Evolutionary conservation across 2,113 vertebrate genomes (phyloP).

Genomic region (Sinosuthora webbiana): DNA sequence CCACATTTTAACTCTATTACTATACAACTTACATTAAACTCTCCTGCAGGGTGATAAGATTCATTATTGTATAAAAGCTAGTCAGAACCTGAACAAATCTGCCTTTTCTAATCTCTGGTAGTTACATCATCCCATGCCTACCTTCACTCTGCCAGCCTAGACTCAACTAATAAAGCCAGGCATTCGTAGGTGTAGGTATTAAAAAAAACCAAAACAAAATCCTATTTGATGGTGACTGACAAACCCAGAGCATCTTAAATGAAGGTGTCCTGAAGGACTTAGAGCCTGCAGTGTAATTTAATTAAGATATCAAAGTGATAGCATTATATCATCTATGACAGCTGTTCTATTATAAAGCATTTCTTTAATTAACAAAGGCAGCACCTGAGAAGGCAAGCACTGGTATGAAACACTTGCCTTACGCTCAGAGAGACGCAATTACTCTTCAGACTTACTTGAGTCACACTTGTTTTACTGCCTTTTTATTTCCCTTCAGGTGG

Average conservation of each 20-base stretch:
- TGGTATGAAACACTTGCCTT: not conserved
- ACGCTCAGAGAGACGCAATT: not conserved
- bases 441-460: not conserved
- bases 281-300: slow-evolving; percentile 69
- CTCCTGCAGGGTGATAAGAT: not conserved
- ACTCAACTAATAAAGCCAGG: slow-evolving; percentile 20
- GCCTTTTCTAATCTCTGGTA: not conserved
- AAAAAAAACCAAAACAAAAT: not conserved
- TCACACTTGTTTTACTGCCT: not conserved
- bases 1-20: not conserved
- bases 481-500: not conserved
- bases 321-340: slow-evolving; percentile 64
- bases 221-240: slow-evolving; percentile 49
- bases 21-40: not conserved
- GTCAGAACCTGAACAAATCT: not conserved
- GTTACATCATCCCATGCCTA: slow-evolving; percentile 1
- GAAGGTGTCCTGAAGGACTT: slow-evolving; percentile 73
- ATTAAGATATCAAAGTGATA: slow-evolving; percentile 75
- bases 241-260: slow-evolving; percentile 56
- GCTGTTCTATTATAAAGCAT: slow-evolving; percentile 65
- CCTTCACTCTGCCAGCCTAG: not conserved
- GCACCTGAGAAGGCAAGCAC: not conserved
- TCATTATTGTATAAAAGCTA: not conserved
- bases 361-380: slow-evolving; percentile 61
- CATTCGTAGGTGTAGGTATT: not conserved